Evolutionary conservation across 1,140 invertebrate species (phyloP).

Genomic region (Aphis craccivora): DNA sequence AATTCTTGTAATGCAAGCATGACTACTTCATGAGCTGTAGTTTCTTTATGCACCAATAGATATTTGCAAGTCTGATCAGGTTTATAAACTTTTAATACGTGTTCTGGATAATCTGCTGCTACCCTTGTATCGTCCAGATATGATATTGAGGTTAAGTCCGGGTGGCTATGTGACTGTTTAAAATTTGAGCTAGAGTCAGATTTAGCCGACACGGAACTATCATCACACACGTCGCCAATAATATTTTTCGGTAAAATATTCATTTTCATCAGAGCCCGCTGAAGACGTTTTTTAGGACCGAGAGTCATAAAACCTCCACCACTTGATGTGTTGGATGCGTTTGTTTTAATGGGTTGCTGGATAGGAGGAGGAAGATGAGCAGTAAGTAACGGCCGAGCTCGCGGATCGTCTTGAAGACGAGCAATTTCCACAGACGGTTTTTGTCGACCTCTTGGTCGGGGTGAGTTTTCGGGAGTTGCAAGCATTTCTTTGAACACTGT

Average conservation of each 20-base stretch:
- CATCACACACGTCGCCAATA: conserved; percentile 60
- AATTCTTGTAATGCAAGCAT: conserved; percentile 97
- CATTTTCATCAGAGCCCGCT: conserved; percentile 90
- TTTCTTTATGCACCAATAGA: conserved; percentile 96
- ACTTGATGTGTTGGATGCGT: conserved; percentile 68
- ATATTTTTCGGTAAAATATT: conserved; percentile 87
- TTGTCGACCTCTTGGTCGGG: conserved; percentile 68
- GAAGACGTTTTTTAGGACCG: conserved; percentile 81
- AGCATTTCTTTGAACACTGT: conserved; percentile 83
- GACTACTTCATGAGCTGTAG: conserved; percentile 96
- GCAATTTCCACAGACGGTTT: conserved; percentile 69
- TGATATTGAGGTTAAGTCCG: conserved; percentile 83
- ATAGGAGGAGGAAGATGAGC: conserved; percentile 63
- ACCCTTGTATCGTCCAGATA: conserved; percentile 73
- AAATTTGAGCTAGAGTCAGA: conserved; percentile 67
- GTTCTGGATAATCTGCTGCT: conserved; percentile 89
- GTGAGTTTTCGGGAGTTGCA: conserved; percentile 83
- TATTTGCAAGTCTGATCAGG: conserved; percentile 98
- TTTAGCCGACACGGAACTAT: conserved; percentile 61
- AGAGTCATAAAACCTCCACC: conserved; percentile 84
- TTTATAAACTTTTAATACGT: conserved; percentile 96
- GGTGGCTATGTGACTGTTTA: conserved; percentile 86
- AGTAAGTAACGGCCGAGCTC: conserved; percentile 68
- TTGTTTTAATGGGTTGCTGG: conserved; percentile 65
- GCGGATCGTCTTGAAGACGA: conserved; percentile 72